Conservation (phyloP, 2,113 vertebrate species). For the Stercorarius parasiticus region DNA sequence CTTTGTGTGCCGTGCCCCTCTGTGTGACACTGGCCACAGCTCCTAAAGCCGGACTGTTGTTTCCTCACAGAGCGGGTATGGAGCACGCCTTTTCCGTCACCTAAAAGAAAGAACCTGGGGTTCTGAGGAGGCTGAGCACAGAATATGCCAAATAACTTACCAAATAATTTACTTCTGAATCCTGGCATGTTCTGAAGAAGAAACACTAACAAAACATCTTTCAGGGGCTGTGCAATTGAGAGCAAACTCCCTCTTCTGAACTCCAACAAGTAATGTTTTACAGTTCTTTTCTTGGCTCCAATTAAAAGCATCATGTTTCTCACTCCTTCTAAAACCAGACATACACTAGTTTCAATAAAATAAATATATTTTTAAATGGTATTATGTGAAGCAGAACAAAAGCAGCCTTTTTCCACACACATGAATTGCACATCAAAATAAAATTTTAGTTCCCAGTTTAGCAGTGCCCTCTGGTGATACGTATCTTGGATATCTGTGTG, state of each 20-base stretch:
- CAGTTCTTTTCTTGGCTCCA: neutral
- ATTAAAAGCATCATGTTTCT: neutral
- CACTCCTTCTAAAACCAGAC: neutral
- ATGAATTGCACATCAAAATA: constrained; percentile 19
- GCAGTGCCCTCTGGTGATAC: constrained; percentile 62
- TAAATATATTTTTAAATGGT: neutral
- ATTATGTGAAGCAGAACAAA: neutral
- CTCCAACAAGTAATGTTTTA: neutral
- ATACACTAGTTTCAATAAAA: neutral
- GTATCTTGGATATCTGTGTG: neutral
- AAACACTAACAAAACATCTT: neutral
- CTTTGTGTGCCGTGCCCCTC: neutral
- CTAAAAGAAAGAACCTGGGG: neutral
- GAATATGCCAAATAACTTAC: neutral
- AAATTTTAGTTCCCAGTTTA: constrained; percentile 60
- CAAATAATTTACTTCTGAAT: neutral
- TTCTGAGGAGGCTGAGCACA: neutral
- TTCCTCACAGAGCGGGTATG: rapidly evolving
- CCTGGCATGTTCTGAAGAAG: neutral
- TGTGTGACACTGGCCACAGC: neutral
- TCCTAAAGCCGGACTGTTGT: neutral
- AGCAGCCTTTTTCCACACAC: neutral
- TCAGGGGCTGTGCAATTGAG: neutral
- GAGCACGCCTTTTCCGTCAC: neutral
- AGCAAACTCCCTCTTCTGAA: neutral